Evolutionary conservation across 2,888 invertebrate genomes (phyloP).

Genomic region (Troides helena): DNA sequence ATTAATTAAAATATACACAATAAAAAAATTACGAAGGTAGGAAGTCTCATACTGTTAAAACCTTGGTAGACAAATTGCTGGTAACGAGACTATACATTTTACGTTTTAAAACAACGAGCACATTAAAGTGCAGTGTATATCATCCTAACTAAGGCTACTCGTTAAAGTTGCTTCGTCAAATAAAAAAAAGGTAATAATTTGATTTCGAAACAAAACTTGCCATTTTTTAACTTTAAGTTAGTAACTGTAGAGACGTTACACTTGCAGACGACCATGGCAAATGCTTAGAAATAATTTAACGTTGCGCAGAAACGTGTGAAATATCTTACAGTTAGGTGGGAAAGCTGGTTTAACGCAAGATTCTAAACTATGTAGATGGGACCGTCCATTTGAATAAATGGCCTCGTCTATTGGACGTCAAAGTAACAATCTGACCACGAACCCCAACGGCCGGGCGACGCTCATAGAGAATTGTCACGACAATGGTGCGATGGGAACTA

Average conservation of each 20-base stretch:
- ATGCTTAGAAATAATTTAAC: slow-evolving; percentile 22
- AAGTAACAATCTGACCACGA: slow-evolving; percentile 26
- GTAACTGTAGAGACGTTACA: slow-evolving; percentile 1
- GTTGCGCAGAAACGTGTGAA: slow-evolving; percentile 22
- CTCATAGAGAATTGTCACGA: slow-evolving; percentile 25
- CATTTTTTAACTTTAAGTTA: not conserved
- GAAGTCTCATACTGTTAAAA: not conserved
- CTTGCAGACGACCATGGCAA: slow-evolving; percentile 4
- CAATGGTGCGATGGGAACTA: slow-evolving; percentile 20
- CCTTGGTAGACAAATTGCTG: not conserved
- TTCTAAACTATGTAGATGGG: slow-evolving; percentile 31
- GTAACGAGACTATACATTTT: no score
- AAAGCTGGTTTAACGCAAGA: slow-evolving; percentile 16
- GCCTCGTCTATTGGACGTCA: slow-evolving; percentile 26
- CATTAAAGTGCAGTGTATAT: no score
- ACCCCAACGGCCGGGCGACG: slow-evolving; percentile 12
- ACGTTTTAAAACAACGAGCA: no score
- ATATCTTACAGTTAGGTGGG: slow-evolving; percentile 19
- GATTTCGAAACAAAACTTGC: not conserved
- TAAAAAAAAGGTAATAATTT: not conserved
- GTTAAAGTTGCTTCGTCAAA: not conserved
- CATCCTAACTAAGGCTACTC: no score
- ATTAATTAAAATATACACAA: not conserved
- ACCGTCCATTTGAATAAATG: slow-evolving; percentile 30
- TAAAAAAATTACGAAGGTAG: no score